phyloP scores from a whole-genome alignment of 2,113 vertebrate species.

The Notarius quadriscutis region DNA sequence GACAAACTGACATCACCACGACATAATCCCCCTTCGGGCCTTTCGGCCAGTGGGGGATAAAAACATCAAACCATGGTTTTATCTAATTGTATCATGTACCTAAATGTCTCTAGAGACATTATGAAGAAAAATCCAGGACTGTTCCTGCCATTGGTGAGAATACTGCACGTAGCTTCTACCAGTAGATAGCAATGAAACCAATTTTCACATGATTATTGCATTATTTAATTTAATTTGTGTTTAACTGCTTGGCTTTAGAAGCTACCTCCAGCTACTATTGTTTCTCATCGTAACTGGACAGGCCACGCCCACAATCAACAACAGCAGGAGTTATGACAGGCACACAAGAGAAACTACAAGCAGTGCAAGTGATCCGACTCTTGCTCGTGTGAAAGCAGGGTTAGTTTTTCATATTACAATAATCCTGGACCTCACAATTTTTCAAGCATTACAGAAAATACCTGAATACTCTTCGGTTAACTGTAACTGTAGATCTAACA shows the following conservation, averaged over 20 bases:
- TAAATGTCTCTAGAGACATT: background rate
- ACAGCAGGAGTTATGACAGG: background rate
- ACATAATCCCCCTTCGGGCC: too few relatives aligned
- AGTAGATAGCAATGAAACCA: background rate
- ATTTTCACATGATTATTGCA: background rate
- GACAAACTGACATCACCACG: too few relatives aligned
- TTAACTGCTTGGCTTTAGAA: background rate
- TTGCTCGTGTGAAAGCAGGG: background rate
- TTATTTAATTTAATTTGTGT: background rate
- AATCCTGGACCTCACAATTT: background rate
- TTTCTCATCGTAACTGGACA: background rate
- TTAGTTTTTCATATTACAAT: background rate
- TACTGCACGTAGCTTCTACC: too few relatives aligned
- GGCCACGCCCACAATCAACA: background rate
- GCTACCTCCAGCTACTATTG: background rate
- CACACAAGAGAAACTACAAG: background rate
- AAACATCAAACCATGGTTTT: background rate
- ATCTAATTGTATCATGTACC: background rate
- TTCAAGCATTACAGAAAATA: background rate
- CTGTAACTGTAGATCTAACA: background rate
- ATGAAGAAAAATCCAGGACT: background rate
- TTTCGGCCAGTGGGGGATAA: too few relatives aligned
- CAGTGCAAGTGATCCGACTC: background rate
- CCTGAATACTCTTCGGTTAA: background rate
- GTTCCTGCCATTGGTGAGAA: background rate